Evolutionary conservation across 1,140 invertebrate genomes (phyloP).

Genomic region (Spodoptera litura): DNA sequence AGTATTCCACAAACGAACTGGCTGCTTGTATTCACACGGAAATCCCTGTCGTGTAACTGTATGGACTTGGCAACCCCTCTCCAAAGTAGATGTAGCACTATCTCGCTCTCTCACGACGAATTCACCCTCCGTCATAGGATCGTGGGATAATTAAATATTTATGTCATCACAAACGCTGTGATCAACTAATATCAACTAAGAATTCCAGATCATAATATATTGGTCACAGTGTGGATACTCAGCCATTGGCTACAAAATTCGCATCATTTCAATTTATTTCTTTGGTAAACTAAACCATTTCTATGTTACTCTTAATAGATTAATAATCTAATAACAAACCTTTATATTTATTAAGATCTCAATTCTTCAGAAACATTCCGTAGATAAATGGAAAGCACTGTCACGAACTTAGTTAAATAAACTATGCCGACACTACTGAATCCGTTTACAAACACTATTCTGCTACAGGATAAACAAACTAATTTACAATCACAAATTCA

Average conservation of each 20-base stretch:
- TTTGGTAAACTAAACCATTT: too few species aligned
- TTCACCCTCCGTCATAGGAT: slow-evolving; percentile 73
- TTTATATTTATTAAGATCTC: slow-evolving; percentile 66
- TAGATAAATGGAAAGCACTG: slow-evolving; percentile 67
- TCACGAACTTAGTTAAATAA: slow-evolving; percentile 75
- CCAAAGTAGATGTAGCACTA: slow-evolving; percentile 52
- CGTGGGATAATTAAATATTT: slow-evolving; percentile 85
- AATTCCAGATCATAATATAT: slow-evolving; percentile 4
- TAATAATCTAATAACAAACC: slow-evolving; percentile 55
- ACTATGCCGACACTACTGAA: slow-evolving; percentile 67
- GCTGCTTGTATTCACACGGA: slow-evolving; percentile 69
- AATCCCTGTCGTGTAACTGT: slow-evolving; percentile 73
- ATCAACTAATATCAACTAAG: slow-evolving; percentile 36
- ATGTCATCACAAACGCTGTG: slow-evolving; percentile 73
- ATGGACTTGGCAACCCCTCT: slow-evolving; percentile 77
- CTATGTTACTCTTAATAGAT: too few species aligned
- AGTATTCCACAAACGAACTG: slow-evolving; percentile 12
- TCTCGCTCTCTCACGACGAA: slow-evolving; percentile 55
- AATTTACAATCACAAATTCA: slow-evolving; percentile 57
- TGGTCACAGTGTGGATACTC: too few species aligned
- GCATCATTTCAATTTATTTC: too few species aligned
- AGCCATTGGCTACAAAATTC: too few species aligned
- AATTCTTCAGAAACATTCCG: slow-evolving; percentile 69
- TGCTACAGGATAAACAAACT: slow-evolving; percentile 54
- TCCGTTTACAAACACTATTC: slow-evolving; percentile 65